These are phyloP conservation scores for Edolisoma coerulescens DNA, from an alignment of 2,113 vertebrate species.

Conservation along the genomic window DNA sequence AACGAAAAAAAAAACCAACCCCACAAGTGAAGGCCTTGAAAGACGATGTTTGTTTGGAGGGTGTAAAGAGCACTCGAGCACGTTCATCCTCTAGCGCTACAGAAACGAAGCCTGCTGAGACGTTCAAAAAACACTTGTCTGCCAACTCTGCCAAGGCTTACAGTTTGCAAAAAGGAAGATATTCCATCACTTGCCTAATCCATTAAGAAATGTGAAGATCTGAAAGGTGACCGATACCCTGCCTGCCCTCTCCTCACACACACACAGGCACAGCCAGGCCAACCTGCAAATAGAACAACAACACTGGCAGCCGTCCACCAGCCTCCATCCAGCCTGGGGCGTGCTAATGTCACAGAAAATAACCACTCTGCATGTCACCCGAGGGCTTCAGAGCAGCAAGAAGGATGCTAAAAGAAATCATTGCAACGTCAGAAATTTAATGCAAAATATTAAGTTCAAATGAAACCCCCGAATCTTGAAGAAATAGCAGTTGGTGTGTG, in stretches of 20 bases:
- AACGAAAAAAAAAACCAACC: accelerated
- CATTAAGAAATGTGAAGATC: neutral
- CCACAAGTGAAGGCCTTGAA: neutral
- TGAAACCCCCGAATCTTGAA: neutral
- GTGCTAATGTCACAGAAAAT: neutral
- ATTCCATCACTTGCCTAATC: neutral
- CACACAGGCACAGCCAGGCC: neutral
- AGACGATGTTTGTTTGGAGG: neutral
- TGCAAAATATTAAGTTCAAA: neutral
- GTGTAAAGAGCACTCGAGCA: neutral
- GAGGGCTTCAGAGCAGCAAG: neutral
- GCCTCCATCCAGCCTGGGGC: neutral
- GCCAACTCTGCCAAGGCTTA: neutral
- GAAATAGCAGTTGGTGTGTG: neutral
- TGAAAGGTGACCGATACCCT: neutral
- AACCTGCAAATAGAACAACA: neutral
- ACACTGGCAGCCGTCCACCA: constrained; percentile 1
- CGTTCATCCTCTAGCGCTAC: neutral
- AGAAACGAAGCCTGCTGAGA: neutral
- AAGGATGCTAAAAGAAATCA: neutral
- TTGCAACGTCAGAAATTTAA: neutral
- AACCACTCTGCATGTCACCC: neutral
- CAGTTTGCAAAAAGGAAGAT: neutral
- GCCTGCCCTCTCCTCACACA: neutral
- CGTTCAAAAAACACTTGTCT: neutral